These are phyloP conservation scores for Zaprionus kolodkinae DNA, from an alignment of 1,140 invertebrate genomes.

Conservation along the genomic window DNA sequence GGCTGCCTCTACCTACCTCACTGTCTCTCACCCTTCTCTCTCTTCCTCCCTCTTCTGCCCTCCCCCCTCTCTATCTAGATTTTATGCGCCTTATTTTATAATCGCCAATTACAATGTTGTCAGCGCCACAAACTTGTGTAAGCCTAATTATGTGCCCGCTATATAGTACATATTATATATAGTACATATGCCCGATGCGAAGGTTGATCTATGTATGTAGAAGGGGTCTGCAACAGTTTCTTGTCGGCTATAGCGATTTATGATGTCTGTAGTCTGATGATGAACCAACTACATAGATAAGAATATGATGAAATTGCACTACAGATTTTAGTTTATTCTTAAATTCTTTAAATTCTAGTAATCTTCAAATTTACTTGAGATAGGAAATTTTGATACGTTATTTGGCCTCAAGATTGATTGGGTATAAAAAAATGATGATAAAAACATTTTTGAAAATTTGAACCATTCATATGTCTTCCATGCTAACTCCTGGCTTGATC, in stretches of 20 bases:
- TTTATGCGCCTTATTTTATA: conserved; percentile 7
- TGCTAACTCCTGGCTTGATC: too few species aligned
- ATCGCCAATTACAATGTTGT: conserved; percentile 10
- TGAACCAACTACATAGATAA: background rate
- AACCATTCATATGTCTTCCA: too few species aligned
- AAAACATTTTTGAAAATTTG: too few species aligned
- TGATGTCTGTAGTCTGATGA: background rate
- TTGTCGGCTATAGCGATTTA: background rate
- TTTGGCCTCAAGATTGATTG: too few species aligned
- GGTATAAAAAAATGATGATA: too few species aligned
- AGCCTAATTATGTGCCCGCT: background rate
- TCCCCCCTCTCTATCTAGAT: background rate
- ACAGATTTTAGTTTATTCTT: background rate
- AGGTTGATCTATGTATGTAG: background rate
- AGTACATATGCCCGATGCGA: background rate
- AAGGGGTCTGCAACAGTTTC: background rate
- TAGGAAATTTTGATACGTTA: too few species aligned
- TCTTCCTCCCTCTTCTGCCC: background rate
- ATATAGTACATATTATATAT: background rate
- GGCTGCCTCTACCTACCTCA: conserved; percentile 8
- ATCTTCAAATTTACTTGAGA: too few species aligned
- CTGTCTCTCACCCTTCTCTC: background rate
- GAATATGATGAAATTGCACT: background rate
- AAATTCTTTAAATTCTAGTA: background rate
- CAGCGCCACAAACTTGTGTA: conserved; percentile 1